Percentiles rank a stretch among this genome's conserved stretches.
phyloP scores from a whole-genome alignment of 1,140 invertebrate genomes.

The Daktulosphaira vitifoliae region DNA sequence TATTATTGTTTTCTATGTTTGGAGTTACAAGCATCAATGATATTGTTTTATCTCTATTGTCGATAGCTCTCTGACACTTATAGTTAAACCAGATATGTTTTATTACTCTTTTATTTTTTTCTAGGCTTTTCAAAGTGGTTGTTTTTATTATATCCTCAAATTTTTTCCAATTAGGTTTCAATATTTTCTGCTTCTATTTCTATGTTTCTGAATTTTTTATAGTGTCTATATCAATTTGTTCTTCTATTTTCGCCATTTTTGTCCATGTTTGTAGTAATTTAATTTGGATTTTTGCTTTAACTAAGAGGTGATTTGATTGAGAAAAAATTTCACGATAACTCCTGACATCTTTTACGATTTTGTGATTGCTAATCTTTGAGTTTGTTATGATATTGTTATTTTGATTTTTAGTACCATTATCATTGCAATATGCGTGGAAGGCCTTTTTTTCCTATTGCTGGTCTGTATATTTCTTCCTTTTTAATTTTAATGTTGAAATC shows the following conservation, averaged over 20 bases:
- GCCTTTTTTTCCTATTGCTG: too few species aligned
- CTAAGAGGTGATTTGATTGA: background rate
- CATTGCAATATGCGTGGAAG: too few species aligned
- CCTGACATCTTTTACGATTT: too few species aligned
- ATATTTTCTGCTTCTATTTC: background rate
- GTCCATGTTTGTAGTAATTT: background rate
- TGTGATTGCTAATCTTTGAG: too few species aligned
- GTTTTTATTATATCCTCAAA: background rate
- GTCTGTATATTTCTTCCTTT: too few species aligned
- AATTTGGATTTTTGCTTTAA: background rate
- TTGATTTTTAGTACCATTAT: too few species aligned
- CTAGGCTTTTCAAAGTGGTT: background rate
- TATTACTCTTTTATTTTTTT: background rate
- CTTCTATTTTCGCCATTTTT: background rate
- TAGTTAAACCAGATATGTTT: background rate
- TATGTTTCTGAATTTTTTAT: background rate
- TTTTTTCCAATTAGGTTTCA: background rate
- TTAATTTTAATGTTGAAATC: too few species aligned
- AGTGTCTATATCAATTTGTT: background rate
- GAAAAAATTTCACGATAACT: background rate
- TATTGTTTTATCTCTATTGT: background rate
- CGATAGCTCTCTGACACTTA: background rate
- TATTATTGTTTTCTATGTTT: background rate
- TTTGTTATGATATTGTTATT: too few species aligned
- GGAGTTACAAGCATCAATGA: background rate